These are phyloP conservation scores for Erpornis zantholeuca DNA, from an alignment of 2,113 vertebrate genomes.

Conservation along the genomic window DNA sequence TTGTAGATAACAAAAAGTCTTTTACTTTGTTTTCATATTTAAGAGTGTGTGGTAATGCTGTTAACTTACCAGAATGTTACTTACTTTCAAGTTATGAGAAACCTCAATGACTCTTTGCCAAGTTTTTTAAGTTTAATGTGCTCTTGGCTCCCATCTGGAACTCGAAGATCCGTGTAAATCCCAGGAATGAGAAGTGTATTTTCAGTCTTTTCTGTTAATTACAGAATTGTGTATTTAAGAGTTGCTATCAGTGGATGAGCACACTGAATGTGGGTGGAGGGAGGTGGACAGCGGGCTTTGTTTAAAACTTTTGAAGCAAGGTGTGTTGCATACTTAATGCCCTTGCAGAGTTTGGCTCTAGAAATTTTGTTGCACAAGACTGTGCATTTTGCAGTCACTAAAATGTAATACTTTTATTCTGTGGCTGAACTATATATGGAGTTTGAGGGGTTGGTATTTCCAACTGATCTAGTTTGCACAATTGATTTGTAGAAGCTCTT, in stretches of 20 bases:
- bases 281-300: background rate
- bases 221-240: background rate
- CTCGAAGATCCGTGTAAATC: background rate
- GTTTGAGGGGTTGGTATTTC: background rate
- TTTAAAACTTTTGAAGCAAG: background rate
- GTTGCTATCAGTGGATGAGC: background rate
- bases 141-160: background rate
- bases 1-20: background rate
- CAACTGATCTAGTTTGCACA: fast-evolving
- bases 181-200: background rate
- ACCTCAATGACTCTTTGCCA: background rate
- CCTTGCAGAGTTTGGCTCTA: background rate
- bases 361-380: background rate
- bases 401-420: background rate
- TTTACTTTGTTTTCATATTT: background rate
- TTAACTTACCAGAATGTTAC: background rate
- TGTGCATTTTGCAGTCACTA: background rate
- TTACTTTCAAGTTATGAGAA: background rate
- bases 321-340: fast-evolving
- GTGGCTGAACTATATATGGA: fast-evolving
- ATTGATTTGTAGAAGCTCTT: background rate
- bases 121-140: background rate
- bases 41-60: background rate
- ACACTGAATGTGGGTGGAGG: background rate
- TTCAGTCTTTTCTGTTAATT: background rate